Evolutionary conservation across 2,888 invertebrate genomes (phyloP), one percentile per base, ranked within the genome.

Genomic region (Nudaria mundana): DNA sequence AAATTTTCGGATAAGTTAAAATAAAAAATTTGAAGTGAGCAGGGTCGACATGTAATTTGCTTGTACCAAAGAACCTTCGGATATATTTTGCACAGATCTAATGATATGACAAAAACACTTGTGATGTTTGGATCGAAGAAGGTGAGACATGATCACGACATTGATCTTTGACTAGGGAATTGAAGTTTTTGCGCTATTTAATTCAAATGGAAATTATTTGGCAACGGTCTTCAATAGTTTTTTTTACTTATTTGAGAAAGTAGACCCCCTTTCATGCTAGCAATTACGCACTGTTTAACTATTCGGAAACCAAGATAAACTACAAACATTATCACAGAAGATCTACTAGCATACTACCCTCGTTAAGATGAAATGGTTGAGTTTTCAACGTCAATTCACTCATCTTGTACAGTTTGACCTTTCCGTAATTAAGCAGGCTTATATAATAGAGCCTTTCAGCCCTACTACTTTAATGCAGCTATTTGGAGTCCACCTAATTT

Each of bases 391-490:
- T 44, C 44, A 40, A 36, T 48, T 61, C 33, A 40, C 50, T 43
- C 62, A 53, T 49, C 58, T 53, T 58, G 29, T 8, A 30, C 34
- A 29, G 34, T 58, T 66, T 56, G 58, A 63, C 63, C 68, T 50
- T 37, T 25, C 29, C 36, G 46, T 66, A 63, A 67, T 66, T 54
- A 57, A 51, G 65, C 60, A 51, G 60, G 50, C 44, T 28, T 28
- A 46, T 44, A 62, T 66, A 57, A 69, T 66, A 62, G 44, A n/a
- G 40, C 10, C 18, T 37, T 46, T 37, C 47, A 45, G 26, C 49
- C 42, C 38, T 42, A 37, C 37, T 40, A 33, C 38, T 41, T 37
- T 63, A 66, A 67, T 63, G 63, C 62, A 66, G 52, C 64, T 68
- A 66, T 44, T 51, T 42, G 48, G 25, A 30, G 29, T 54, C 49